Evolutionary conservation across 2,113 vertebrate genomes (phyloP), one percentile per base, ranked within the genome.

Genomic region (Cygnus buccinator): DNA sequence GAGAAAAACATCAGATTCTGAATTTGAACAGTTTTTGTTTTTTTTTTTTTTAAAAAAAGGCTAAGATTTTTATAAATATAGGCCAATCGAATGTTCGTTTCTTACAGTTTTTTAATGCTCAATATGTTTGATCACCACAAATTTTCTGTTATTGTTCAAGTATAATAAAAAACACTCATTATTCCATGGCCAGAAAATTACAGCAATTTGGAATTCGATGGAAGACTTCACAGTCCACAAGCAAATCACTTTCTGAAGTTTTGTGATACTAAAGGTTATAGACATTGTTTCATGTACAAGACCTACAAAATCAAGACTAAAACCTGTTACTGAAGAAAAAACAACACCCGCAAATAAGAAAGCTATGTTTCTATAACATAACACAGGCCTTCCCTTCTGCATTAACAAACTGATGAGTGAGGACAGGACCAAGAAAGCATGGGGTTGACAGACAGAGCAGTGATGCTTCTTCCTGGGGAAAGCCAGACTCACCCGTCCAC

Each of bases 281-380:
- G n/a, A 22, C 14, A 3, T n/a, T 43, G 10, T 68, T 62, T 28
- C 33, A 62, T 12, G 11, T 11, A 13, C 29, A 44, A 55, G 11
- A 72, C 35, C 23, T 31, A 22, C 39, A 18, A 58, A 74, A 9
- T 26, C 44, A 11, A 20, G n/a, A 63, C 58, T 28, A 29, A 13
- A 62, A 77, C 33, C 18, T 31, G 26, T 33, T 41, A 77, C n/a
- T 72, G 23, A 72, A 61, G 26, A 19, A 39, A 23, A 28, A 28
- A 29, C 19, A 3, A 1, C 16, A 41, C 26, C 2, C 66, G 3
- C 22, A 44, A 62, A 44, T 29, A 31, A 48, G 44, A 44, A 31
- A 2, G 3, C 17, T 54, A 9, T 11, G 6, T 54, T 85, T 82
- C 11, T 17, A 2, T 28, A 52, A 19, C 0, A 2, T 37, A n/a